Base-by-base conservation (phyloP, 2,113 vertebrate species). In the Cinclus mexicanus region DNA sequence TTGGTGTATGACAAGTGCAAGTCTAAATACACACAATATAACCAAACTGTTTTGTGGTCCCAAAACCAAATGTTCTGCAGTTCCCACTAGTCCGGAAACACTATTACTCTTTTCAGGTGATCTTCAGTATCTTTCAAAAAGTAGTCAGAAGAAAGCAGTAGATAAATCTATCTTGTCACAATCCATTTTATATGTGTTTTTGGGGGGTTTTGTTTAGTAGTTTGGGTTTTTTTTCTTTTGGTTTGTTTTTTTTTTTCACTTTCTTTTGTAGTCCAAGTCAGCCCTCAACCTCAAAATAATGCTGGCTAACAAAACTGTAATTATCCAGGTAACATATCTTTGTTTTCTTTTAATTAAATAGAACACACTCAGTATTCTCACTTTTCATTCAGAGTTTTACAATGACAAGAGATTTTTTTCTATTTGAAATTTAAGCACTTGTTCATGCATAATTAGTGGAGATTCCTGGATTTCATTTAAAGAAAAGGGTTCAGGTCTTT, bases 61-160 rank as follows among this genome's bases (percentile, higher is more conserved):
- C 37, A 84, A 87, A 87, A 74, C 1, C 0, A 28, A 78, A 59
- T 3, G 7, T 39, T 37, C 14, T 1, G 0, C 16, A 35, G 11
- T 22, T 81, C 41, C 10, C 28, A 53, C 15, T n/a, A 53, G 2
- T 15, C 3, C 41, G 11, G 47, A 52, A 67, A 37, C 4, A 23
- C 3, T 33, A 9, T 49, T 31, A 61, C 5, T 1, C 20, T 81
- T 86, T 81, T 7, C 12, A 74, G 41, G 7, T 26, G 35, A 35
- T 31, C 18, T 72, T 64, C 53, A 60, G 2, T 16, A 19, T 49
- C 7, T 61, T 81, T 44, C 7, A 76, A 52, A 87, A 69, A 72
- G 24, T 2, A 55, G 41, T 17, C 10, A 53, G 47, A 83, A 76
- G 11, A 81, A 64, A 69, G 3, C 0, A 5, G 8, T 52, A 76